Evolutionary conservation across 1,140 invertebrate genomes (phyloP), one percentile per base, ranked within the genome.

Genomic region (Acromyrmex charruanus): DNA sequence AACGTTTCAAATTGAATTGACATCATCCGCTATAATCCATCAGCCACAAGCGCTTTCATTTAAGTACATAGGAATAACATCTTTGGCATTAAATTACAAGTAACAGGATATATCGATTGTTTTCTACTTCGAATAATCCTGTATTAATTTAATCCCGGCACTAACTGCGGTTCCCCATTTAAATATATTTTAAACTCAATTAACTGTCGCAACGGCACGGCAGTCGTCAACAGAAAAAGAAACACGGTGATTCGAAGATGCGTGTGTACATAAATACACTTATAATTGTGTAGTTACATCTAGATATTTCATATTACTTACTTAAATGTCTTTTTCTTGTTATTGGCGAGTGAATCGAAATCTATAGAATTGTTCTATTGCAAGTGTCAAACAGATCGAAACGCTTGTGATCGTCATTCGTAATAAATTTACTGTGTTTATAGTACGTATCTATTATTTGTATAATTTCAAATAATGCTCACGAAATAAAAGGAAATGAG

Each of bases 261-360:
- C 21, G 44, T 51, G 66, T 69, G 77, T 89, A 87, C 75, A 92
- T 93, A 92, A 87, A 92, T 92, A 91, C 86, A 90, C 89, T 87
- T 89, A 90, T 86, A 55, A 65, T 88, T 55, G 79, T 85, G 68
- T 66, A 85, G 12, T 90, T 91, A 91, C 80, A 87, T 31, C 79
- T 91, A 90, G 68, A 84, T 79, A 53, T 85, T 88, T 85, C 74
- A 71, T 87, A 59, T 85, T 74, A 87, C 80, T 89, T 92, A 91
- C 72, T 80, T 89, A 87, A 81, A 79, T 77, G 31, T 31, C 35
- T 58, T 81, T 77, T 75, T 79, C 55, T 51, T 87, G 31, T 89
- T 87, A 89, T 55, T 91, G 90, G 90, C 92, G 91, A 92, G 82
- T 92, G 86, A 90, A 71, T 92, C 71, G 89, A 92, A 89, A 92